These are phyloP conservation scores for Mastacembelus armatus DNA, from an alignment of 2,797 vertebrate genomes.

Conservation along the genomic window DNA sequence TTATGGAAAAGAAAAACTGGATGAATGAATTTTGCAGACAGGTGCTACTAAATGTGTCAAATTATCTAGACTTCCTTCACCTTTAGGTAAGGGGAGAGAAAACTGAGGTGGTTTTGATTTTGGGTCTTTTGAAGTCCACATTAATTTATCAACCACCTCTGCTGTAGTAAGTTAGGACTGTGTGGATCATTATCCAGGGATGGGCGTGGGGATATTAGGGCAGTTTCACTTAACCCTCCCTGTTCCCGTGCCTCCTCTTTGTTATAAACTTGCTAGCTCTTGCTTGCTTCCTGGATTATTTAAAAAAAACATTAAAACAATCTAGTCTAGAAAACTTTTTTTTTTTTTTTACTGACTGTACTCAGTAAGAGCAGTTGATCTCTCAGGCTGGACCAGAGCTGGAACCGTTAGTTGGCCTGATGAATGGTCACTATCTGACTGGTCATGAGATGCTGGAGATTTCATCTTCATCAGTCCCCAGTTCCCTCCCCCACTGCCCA, in stretches of 20 bases:
- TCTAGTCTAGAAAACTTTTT: slow-evolving; percentile 74
- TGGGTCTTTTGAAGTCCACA: slow-evolving; percentile 75
- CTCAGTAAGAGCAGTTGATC: slow-evolving; percentile 80
- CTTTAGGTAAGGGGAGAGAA: slow-evolving; percentile 63
- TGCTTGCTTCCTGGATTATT: slow-evolving; percentile 65
- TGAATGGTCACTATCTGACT: slow-evolving; percentile 40
- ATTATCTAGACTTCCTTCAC: slow-evolving; percentile 68
- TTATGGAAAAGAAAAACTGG: slow-evolving; percentile 37
- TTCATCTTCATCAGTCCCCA: slow-evolving; percentile 69
- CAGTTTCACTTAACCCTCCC: slow-evolving; percentile 56
- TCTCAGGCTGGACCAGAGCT: slow-evolving; percentile 72
- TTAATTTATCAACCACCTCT: slow-evolving; percentile 56
- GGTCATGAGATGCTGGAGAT: slow-evolving; percentile 27
- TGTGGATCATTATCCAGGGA: not conserved
- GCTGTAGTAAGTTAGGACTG: slow-evolving; percentile 36
- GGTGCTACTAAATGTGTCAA: slow-evolving; percentile 74
- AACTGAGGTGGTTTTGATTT: slow-evolving; percentile 66
- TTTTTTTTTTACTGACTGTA: slow-evolving; percentile 76
- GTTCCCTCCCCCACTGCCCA: slow-evolving; percentile 22
- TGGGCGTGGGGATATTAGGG: slow-evolving; percentile 18
- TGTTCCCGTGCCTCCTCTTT: slow-evolving; percentile 9
- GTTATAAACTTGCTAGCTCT: slow-evolving; percentile 73
- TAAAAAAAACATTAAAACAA: slow-evolving; percentile 72
- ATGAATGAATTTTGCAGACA: slow-evolving; percentile 64
- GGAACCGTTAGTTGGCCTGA: slow-evolving; percentile 58